These are phyloP conservation scores for Charina bottae DNA, from an alignment of 2,113 vertebrate species.

Conservation along the genomic window DNA sequence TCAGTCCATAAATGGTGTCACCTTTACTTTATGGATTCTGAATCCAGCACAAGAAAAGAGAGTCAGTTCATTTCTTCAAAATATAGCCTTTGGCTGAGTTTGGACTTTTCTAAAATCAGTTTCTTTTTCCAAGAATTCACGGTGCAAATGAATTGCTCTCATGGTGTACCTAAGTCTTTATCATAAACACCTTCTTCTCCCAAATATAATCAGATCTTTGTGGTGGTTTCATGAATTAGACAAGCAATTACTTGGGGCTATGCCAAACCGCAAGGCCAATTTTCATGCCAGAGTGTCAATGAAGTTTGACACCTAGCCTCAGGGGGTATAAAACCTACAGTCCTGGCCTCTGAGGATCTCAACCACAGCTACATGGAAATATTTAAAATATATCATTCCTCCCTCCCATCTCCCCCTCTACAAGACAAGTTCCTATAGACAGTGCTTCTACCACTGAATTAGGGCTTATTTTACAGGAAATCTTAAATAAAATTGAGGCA, in stretches of 20 bases:
- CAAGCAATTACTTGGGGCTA: neutral
- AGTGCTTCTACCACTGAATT: neutral
- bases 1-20: neutral
- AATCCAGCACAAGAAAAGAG: neutral
- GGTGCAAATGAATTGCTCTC: neutral
- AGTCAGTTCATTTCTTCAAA: no score
- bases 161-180: neutral
- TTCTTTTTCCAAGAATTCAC: neutral
- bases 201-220: neutral
- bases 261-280: conserved; percentile 14
- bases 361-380: conserved; percentile 11
- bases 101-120: neutral
- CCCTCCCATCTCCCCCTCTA: neutral
- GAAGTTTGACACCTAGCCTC: conserved; percentile 16
- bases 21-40: neutral
- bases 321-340: neutral
- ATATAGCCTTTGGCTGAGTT: neutral
- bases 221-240: neutral
- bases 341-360: neutral
- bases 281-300: neutral
- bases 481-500: conserved; percentile 8
- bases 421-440: neutral
- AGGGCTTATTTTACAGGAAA: conserved; percentile 13
- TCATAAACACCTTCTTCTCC: neutral
- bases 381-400: neutral